These are phyloP conservation scores for Blastobasis lacticolella DNA, from an alignment of 2,888 invertebrate genomes.

Conservation along the genomic window DNA sequence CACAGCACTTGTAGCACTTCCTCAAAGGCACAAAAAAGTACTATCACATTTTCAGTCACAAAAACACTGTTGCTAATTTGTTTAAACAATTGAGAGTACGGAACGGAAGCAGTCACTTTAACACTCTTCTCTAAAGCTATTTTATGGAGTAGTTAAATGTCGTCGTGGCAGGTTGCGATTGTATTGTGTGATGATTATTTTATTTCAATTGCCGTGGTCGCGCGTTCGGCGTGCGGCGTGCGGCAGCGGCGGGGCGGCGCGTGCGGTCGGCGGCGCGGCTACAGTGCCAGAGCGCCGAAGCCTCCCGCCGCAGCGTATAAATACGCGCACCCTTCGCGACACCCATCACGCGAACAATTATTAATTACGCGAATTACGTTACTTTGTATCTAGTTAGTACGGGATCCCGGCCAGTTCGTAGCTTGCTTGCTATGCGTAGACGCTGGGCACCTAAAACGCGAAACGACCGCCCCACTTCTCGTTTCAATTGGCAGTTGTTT, in stretches of 20 bases:
- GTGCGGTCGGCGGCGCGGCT: conserved; percentile 31
- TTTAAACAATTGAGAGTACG: too few species aligned
- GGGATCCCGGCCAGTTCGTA: conserved; percentile 54
- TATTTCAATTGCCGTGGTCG: not conserved
- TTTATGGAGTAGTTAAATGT: too few species aligned
- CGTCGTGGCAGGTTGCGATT: not conserved
- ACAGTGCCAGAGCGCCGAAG: conserved; percentile 35
- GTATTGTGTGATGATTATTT: not conserved
- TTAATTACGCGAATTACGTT: conserved; percentile 57
- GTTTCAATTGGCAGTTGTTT: conserved; percentile 7
- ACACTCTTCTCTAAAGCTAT: too few species aligned
- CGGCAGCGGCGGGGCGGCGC: conserved; percentile 16
- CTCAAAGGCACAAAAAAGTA: conserved; percentile 18
- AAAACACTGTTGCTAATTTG: conserved; percentile 8
- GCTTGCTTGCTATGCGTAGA: too few species aligned
- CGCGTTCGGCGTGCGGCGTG: conserved; percentile 5
- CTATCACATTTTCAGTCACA: conserved; percentile 19
- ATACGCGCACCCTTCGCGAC: conserved; percentile 43
- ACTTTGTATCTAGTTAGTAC: conserved; percentile 51
- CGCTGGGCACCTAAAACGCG: too few species aligned
- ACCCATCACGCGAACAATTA: conserved; percentile 30
- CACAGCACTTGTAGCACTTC: conserved; percentile 15
- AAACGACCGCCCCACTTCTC: too few species aligned
- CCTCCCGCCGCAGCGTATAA: conserved; percentile 47
- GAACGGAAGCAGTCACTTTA: too few species aligned